These are phyloP conservation scores for Drosophila nikananu DNA, from an alignment of 1,140 invertebrate genomes.

Conservation along the genomic window DNA sequence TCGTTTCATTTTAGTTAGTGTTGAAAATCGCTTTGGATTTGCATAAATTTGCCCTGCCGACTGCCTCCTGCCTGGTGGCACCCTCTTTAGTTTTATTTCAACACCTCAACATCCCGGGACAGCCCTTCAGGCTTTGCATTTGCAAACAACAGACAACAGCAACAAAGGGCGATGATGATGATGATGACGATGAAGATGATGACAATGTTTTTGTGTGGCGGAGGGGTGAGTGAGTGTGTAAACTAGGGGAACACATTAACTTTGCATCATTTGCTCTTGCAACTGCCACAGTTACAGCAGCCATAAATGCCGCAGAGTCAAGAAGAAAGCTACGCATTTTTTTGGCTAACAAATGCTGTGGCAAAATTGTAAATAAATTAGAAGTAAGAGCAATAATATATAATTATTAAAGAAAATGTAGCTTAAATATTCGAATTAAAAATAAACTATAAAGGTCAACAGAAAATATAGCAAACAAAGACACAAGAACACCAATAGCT, in stretches of 20 bases:
- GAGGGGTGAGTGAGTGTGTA: background rate
- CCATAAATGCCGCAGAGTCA: conserved; percentile 8
- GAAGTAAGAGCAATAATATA: too few relatives aligned
- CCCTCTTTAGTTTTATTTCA: conserved; percentile 16
- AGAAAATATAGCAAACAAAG: background rate
- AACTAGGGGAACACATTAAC: conserved; percentile 32
- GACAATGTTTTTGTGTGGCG: conserved; percentile 44
- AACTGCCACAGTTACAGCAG: background rate
- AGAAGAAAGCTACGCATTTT: background rate
- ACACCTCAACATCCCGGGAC: conserved; percentile 17
- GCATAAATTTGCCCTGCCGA: conserved; percentile 77
- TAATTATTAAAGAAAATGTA: background rate
- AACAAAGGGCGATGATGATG: conserved; percentile 24
- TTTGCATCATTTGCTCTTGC: conserved; percentile 25
- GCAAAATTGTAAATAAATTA: background rate
- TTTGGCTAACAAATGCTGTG: background rate
- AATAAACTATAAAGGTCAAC: background rate
- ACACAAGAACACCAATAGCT: background rate
- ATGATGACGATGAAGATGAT: conserved; percentile 38
- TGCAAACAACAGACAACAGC: conserved; percentile 35
- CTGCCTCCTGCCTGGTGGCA: too few relatives aligned
- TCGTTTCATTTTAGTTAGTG: conserved; percentile 79
- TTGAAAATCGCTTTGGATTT: conserved; percentile 82
- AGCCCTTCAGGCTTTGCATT: conserved; percentile 39
- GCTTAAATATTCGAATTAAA: background rate